Percentiles rank a stretch among this genome's conserved stretches.
phyloP scores from a whole-genome alignment of 2,888 invertebrate genomes.

The Lithophane leautieri region DNA sequence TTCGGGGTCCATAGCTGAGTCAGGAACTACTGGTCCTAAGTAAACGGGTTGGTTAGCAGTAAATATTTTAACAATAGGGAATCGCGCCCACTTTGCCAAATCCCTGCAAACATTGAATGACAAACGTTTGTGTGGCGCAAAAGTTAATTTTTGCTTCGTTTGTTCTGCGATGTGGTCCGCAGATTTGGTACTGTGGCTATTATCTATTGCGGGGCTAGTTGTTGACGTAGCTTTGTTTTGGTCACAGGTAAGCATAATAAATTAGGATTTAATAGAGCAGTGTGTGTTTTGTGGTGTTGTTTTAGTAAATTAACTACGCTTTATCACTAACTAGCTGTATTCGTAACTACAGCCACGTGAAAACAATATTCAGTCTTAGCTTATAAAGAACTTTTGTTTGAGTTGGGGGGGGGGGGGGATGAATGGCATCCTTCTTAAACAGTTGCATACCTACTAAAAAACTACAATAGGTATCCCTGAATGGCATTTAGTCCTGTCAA shows the following conservation, averaged over 20 bases:
- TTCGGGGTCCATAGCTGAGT: constrained; percentile 74
- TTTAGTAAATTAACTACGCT: constrained; percentile 23
- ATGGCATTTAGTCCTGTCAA: neutral
- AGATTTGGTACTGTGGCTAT: constrained; percentile 32
- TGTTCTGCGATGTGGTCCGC: constrained; percentile 25
- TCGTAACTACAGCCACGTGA: too few species aligned
- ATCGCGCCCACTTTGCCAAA: constrained; percentile 57
- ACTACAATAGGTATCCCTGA: neutral
- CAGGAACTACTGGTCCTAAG: constrained; percentile 81
- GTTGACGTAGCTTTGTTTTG: constrained; percentile 38
- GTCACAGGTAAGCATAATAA: constrained; percentile 42
- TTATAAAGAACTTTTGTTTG: too few species aligned
- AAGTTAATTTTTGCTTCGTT: constrained; percentile 61
- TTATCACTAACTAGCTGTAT: constrained; percentile 6
- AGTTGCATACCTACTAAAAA: neutral
- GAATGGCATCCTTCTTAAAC: neutral
- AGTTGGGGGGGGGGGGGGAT: too few species aligned
- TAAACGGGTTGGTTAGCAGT: constrained; percentile 76
- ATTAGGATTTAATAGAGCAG: constrained; percentile 30
- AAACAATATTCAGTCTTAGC: neutral
- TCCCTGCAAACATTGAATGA: constrained; percentile 59
- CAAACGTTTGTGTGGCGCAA: constrained; percentile 59
- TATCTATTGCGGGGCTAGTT: constrained; percentile 27
- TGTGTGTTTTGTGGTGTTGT: constrained; percentile 28
- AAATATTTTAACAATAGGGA: constrained; percentile 79